Evolutionary conservation across 1,140 invertebrate genomes (phyloP).

Genomic region (Papilio polytes): DNA sequence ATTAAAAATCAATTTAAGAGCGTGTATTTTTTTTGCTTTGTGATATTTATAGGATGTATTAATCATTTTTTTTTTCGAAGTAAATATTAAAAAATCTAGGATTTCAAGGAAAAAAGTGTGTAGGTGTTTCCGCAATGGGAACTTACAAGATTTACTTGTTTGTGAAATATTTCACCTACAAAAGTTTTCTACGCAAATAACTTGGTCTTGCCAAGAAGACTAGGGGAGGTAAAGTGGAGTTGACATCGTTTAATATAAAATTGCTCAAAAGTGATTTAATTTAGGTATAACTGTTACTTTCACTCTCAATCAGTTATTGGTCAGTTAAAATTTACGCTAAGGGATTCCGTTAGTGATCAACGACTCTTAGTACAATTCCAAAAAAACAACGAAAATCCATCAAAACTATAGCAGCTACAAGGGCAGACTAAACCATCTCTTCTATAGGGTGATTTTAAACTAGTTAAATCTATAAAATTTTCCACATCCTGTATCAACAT

Average conservation of each 20-base stretch:
- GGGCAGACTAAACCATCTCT: too few species aligned
- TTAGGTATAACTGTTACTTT: neutral
- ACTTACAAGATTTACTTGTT: neutral
- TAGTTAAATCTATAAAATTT: too few species aligned
- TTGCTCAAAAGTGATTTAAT: neutral
- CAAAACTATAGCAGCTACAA: too few species aligned
- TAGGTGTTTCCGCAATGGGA: neutral
- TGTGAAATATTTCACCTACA: conserved; percentile 7
- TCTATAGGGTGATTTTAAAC: too few species aligned
- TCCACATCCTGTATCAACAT: too few species aligned
- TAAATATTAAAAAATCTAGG: too few species aligned
- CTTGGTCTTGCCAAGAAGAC: conserved; percentile 3
- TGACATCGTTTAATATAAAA: neutral
- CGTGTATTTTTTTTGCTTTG: neutral
- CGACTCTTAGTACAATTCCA: too few species aligned
- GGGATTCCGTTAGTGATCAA: too few species aligned
- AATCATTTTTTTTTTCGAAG: too few species aligned
- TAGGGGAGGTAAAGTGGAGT: conserved; percentile 10
- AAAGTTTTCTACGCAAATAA: conserved; percentile 26
- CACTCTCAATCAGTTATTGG: neutral
- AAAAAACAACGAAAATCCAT: too few species aligned
- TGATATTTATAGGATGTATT: neutral
- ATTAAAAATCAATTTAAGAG: neutral
- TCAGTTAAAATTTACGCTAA: neutral
- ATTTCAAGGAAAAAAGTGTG: neutral